Base-by-base conservation (phyloP, 2,888 invertebrate genomes). In the Escarpia spicata region DNA sequence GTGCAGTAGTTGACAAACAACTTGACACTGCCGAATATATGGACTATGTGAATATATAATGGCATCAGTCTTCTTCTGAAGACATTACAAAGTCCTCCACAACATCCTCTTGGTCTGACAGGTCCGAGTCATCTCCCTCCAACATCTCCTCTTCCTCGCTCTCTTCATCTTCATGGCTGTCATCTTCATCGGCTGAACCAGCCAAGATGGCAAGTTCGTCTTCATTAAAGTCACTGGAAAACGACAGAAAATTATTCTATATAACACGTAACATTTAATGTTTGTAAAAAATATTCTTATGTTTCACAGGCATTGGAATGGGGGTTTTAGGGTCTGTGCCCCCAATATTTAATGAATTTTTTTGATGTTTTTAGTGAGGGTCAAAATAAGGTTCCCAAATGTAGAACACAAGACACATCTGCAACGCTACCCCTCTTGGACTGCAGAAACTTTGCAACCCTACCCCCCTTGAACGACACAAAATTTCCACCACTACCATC, bases 171-270 rank as follows among this genome's bases (percentile, higher is more conserved):
- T 75, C 89, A 44, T 90, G 92, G 3, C 90, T 91, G 44, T 93
- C 93, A 43, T 93, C 93, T n/a, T 92, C 92, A 43, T 89, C 75
- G 31, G 92, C 93, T 15, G 93, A 93, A 8, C 91, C 26, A 26
- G 75, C 92, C 37, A 93, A 91, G 31, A 60, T 52, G 31, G 52
- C 93, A 43, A 92, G 90, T 92, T 93, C 93, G 92, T 93, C 93
- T 12, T 44, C 44, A 43, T 93, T 92, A 43, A 93, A 92, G 52
- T 92, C 92, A 92, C 93, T 93, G 89, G 9, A 92, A 92, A 91
- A 43, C 12, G 43, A 52, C 91, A 45, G 37, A 45, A 52, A 91
- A 44, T 91, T 15, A 43, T 9, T 91, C 12, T 6, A 75, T n/a
- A 75, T 75, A 43, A 9, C 90, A 90, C 45, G 94, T 94, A 15